A percentile compares a stretch with the other conserved stretches of the same genome.
phyloP scores from a whole-genome alignment of 2,888 invertebrate genomes.

The Dermolepida albohirtum region DNA sequence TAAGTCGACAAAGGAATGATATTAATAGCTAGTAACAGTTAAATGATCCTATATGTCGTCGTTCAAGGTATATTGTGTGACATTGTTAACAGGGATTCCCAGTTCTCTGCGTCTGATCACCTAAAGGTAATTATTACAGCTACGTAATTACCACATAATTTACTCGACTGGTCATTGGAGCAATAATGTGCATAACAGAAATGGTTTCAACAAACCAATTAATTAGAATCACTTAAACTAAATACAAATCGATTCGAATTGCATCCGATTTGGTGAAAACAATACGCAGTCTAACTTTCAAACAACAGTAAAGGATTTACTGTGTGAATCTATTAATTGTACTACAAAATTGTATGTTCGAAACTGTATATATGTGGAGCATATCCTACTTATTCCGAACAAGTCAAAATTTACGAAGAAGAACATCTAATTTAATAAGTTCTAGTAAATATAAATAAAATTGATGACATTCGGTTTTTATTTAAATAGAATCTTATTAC shows the following conservation, averaged over 20 bases:
- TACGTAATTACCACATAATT: constrained; percentile 40
- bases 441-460: too few species aligned
- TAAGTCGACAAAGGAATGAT: constrained; percentile 23
- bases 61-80: constrained; percentile 20
- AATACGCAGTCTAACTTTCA: background rate
- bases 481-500: too few species aligned
- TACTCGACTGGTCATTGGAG: constrained; percentile 32
- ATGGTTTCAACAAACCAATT: constrained; percentile 33
- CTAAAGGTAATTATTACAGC: constrained; percentile 38
- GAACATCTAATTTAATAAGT: too few species aligned
- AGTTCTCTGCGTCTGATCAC: constrained; percentile 15
- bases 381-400: too few species aligned
- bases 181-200: constrained; percentile 38
- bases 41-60: constrained; percentile 15
- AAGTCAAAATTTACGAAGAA: too few species aligned
- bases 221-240: constrained; percentile 38
- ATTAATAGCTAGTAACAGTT: constrained; percentile 9
- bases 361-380: too few species aligned
- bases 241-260: constrained; percentile 18
- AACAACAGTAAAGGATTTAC: too few species aligned
- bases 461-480: too few species aligned
- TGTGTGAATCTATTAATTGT: too few species aligned
- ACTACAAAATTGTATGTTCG: too few species aligned
- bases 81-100: constrained; percentile 5
- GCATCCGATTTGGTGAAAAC: constrained; percentile 5